phyloP scores from a whole-genome alignment of 2,888 invertebrate genomes.

The Hetaerina titia region DNA sequence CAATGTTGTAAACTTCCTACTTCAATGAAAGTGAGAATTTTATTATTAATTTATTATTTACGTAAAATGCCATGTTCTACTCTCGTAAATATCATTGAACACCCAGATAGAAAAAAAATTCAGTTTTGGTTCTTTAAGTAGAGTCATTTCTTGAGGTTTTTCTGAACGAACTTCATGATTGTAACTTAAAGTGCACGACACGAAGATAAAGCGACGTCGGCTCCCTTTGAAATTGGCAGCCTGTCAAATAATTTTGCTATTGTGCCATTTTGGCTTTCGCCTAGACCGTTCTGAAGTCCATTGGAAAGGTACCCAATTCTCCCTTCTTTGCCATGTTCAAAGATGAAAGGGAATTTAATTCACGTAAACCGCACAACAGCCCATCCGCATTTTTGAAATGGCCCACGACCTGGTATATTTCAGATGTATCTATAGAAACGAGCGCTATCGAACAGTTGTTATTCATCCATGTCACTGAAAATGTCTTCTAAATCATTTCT shows the following conservation, averaged over 20 bases:
- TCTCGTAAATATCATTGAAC: too few species aligned
- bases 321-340: background rate
- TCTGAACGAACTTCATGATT: background rate
- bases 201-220: background rate
- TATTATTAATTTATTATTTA: too few species aligned
- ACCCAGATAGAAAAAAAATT: too few species aligned
- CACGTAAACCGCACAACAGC: background rate
- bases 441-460: background rate
- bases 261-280: constrained; percentile 3
- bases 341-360: background rate
- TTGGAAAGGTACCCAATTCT: background rate
- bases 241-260: background rate
- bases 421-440: background rate
- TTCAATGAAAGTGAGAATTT: too few species aligned
- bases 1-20: too few species aligned
- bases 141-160: background rate
- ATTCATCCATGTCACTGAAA: background rate
- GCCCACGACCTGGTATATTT: background rate
- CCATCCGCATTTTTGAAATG: background rate
- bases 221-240: background rate
- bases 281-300: background rate
- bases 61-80: too few species aligned
- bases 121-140: too few species aligned
- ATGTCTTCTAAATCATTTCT: background rate
- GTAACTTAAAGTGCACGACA: background rate